Evolutionary conservation across 2,113 vertebrate genomes (phyloP).

Genomic region (Lamprologus tigripictilis): DNA sequence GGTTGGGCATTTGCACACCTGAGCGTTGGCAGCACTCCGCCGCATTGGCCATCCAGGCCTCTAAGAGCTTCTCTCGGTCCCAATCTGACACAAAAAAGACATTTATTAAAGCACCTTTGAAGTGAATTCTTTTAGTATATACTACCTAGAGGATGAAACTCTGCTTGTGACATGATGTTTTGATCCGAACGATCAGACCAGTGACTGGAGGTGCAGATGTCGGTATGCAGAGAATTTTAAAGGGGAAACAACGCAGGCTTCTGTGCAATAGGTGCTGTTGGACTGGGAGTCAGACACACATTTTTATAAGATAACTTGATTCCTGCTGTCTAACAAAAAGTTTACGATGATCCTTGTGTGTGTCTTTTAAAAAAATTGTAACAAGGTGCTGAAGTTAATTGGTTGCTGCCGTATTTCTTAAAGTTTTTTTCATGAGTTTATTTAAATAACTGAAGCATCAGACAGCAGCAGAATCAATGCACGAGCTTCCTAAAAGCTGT

Average conservation of each 20-base stretch:
- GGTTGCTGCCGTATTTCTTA: not conserved
- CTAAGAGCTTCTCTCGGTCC: slow-evolving; percentile 96
- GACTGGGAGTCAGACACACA: not conserved
- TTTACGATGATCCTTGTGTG: not conserved
- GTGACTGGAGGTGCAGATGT: not conserved
- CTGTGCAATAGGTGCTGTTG: not conserved
- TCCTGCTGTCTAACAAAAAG: not conserved
- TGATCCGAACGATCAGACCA: not conserved
- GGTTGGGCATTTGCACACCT: slow-evolving; percentile 93
- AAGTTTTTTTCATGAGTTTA: not conserved
- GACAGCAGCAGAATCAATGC: not conserved
- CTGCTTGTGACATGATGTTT: not conserved
- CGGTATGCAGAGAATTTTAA: not conserved
- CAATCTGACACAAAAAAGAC: slow-evolving; percentile 76
- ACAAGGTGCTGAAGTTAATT: not conserved
- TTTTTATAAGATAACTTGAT: not conserved
- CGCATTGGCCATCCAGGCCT: slow-evolving; percentile 95
- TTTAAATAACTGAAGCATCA: not conserved
- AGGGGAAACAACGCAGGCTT: not conserved
- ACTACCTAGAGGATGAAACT: not conserved
- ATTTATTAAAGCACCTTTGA: not conserved
- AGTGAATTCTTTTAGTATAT: not conserved
- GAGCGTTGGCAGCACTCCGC: slow-evolving; percentile 96
- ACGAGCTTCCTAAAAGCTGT: not conserved
- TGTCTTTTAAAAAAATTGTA: not conserved